Evolutionary conservation across 2,888 invertebrate species (phyloP), one percentile per base, ranked within the genome.

Genomic region (Spodoptera picta): DNA sequence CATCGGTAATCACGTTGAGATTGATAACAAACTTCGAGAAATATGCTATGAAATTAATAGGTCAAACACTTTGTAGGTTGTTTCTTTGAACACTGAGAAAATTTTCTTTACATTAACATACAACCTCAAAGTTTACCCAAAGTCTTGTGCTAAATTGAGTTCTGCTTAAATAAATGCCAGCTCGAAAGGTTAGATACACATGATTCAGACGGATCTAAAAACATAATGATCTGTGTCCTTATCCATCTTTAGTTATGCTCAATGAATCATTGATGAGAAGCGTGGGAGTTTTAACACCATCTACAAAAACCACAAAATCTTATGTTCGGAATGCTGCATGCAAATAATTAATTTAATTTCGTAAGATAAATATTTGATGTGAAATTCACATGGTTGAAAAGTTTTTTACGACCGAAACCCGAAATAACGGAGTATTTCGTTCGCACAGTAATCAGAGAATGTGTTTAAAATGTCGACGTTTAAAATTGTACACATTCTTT

Each of bases 1-100:
- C 81, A 74, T 77, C 82, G 65, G 70, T 78, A 82, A 83, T 84
- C 74, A 53, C 69, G 55, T 55, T 77, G 75, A 61, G 71, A 82
- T 81, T 83, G 81, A 83, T 83, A 84, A 81, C 78, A 69, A 79
- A 81, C 75, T 83, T 77, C 69, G 77, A 77, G 58, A 71, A 66
- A 64, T 57, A 54, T 65, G 53, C 68, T 59, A 65, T 65, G 65
- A 55, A 57, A 64, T 56, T 56, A 64, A 56, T 73, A 65, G 79
- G 70, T 67, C 60, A 67, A 56, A 47, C 43, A 53, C 46, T 43
- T 36, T 1, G 36, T 36, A 36, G 36, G 36, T 36, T 36, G 36
- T 36, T 36, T 36, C 36, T 36, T 36, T 5, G 36, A 36, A 36
- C 0, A 36, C 7, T 36, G 7, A 7, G 7, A 7, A 36, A 36